Evolutionary conservation across 1,140 invertebrate species (phyloP).

Genomic region (Nixonia krombeini): DNA sequence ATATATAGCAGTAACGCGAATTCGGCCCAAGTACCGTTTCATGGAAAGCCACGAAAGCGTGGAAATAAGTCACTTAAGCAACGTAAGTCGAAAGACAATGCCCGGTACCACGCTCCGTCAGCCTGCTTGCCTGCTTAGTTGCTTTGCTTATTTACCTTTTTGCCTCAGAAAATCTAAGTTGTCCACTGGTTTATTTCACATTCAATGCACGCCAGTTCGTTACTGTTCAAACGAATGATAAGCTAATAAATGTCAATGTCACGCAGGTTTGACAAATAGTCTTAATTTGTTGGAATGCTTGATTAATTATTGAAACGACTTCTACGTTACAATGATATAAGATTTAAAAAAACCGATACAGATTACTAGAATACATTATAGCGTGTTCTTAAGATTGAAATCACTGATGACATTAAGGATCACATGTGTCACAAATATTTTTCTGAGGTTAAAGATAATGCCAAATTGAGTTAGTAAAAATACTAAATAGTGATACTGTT

Average conservation of each 20-base stretch:
- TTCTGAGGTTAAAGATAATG: constrained; percentile 2
- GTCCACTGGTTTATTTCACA: neutral
- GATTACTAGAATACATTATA: no score
- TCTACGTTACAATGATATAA: no score
- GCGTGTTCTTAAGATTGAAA: no score
- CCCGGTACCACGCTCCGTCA: constrained; percentile 66
- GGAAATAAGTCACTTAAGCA: constrained; percentile 68
- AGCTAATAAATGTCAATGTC: no score
- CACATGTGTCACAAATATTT: no score
- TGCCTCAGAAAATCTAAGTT: constrained; percentile 12
- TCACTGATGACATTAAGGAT: no score
- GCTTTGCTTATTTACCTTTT: constrained; percentile 32
- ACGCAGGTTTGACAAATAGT: no score
- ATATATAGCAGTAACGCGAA: constrained; percentile 7
- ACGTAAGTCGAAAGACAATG: constrained; percentile 64
- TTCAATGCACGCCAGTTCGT: no score
- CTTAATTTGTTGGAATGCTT: no score
- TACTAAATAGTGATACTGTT: constrained; percentile 18
- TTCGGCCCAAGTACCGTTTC: constrained; percentile 44
- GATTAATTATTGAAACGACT: no score
- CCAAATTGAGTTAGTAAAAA: constrained; percentile 16
- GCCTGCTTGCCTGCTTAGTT: constrained; percentile 34
- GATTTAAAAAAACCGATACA: no score
- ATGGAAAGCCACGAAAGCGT: constrained; percentile 67
- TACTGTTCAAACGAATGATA: no score